Evolutionary conservation across 2,113 vertebrate genomes (phyloP).

Genomic region (Ariopsis seemanni): DNA sequence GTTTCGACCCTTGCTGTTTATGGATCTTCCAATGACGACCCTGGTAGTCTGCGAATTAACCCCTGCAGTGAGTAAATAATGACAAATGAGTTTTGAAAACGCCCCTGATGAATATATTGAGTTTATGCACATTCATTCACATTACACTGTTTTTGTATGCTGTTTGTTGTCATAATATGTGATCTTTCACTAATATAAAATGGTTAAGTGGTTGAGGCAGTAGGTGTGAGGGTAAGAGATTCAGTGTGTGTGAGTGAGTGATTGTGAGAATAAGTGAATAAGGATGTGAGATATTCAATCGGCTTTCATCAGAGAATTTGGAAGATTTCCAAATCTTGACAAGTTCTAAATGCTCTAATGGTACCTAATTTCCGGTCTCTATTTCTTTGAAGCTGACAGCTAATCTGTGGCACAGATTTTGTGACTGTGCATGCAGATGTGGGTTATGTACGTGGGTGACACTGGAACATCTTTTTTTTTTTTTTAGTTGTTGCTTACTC

Average conservation of each 20-base stretch:
- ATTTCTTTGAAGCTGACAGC: conserved; percentile 10
- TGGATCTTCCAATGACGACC: not conserved
- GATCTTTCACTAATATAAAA: not conserved
- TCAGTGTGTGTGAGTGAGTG: not conserved
- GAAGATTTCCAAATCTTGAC: conserved; percentile 10
- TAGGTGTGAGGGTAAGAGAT: not conserved
- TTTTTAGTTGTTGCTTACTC: conserved; percentile 49
- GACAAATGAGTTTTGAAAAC: not conserved
- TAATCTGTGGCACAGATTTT: conserved; percentile 11
- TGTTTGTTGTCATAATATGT: not conserved
- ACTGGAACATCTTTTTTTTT: not conserved
- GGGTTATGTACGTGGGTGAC: conserved; percentile 1
- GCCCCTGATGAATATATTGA: not conserved
- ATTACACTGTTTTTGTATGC: not conserved
- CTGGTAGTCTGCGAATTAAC: not conserved
- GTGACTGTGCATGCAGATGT: not conserved
- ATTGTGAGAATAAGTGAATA: not conserved
- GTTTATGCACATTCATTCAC: not conserved
- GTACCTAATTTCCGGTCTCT: conserved; percentile 2
- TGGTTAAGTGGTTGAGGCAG: not conserved
- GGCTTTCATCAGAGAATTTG: not conserved
- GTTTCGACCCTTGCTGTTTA: not conserved
- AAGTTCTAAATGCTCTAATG: not conserved
- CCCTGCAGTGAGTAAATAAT: not conserved
- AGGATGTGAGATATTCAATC: not conserved